Evolutionary conservation across 2,888 invertebrate species (phyloP), one percentile per base, ranked within the genome.

Genomic region (Megaustenia siamemsis): DNA sequence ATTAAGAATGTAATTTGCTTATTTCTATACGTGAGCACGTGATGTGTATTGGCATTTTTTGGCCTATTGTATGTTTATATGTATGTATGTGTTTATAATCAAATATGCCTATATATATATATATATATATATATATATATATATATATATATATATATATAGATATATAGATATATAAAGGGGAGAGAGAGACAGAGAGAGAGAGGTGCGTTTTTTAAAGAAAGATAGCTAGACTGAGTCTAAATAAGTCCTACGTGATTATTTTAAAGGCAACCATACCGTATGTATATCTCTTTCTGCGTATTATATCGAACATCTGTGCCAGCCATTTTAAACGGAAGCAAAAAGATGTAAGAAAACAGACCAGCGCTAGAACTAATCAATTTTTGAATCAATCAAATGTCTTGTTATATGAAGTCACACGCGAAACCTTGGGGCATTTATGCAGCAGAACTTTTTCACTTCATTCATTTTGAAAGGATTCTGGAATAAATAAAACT

Each of bases 401-500:
- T 69, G 38, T 69, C 68, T 69, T 69, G 40, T 40, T 69, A 69
- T 40, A 40, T 69, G 68, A 69, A 69, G 68, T 40, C 24, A 40
- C 66, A 38, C 38, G 40, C 10, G 40, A 69, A 69, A 40, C 40
- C 38, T 38, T 24, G 18, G 38, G 66, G 60, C n/a, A n/a, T 60
- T 60, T n/a, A n/a, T 3, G n/a, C 5, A 28, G 24, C n/a, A 60
- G 6, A 21, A n/a, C 28, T n/a, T 60, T 60, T n/a, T 66, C 8
- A 10, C 8, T 12, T 21, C 35, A 66, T 5, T 60, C 60, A 60
- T n/a, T 60, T n/a, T 60, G 3, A 4, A n/a, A 6, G 5, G n/a
- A 28, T 24, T 1, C 4, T n/a, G n/a, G n/a, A 60, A 60, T 60
- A 60, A 60, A 6, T n/a, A n/a, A n/a, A n/a, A 28, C 60, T n/a